These are phyloP conservation scores for Cecropterus lyciades DNA, from an alignment of 1,140 invertebrate species.

Conservation along the genomic window DNA sequence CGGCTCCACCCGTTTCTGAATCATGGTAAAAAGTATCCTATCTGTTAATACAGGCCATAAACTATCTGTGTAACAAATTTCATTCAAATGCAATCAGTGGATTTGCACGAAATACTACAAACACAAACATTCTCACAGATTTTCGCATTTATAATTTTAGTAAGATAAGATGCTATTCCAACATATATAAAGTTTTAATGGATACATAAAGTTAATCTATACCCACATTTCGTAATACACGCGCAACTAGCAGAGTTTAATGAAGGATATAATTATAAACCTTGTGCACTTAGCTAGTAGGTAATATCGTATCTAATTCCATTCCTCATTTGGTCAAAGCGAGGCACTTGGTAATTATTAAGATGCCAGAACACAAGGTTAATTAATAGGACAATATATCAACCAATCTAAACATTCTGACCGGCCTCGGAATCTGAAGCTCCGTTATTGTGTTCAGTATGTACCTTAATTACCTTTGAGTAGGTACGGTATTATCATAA, in stretches of 20 bases:
- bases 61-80: too few species aligned
- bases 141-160: too few species aligned
- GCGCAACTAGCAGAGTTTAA: conserved; percentile 9
- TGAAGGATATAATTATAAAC: conserved; percentile 27
- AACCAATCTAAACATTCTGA: conserved; percentile 12
- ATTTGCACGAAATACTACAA: too few species aligned
- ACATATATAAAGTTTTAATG: not conserved
- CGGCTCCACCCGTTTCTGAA: too few species aligned
- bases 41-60: too few species aligned
- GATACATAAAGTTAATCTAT: not conserved
- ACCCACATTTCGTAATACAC: conserved; percentile 14
- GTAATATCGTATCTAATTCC: conserved; percentile 26
- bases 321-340: conserved; percentile 32
- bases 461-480: too few species aligned
- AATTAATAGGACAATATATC: conserved; percentile 28
- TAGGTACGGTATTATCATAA: too few species aligned
- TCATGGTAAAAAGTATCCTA: too few species aligned
- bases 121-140: too few species aligned
- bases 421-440: not conserved
- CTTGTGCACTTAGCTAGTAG: conserved; percentile 15
- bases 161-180: too few species aligned
- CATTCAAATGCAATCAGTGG: too few species aligned
- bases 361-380: conserved; percentile 25
- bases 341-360: conserved; percentile 29
- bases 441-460: too few species aligned